phyloP scores from a whole-genome alignment of 2,797 vertebrate genomes.

The Nannoperca obscura region DNA sequence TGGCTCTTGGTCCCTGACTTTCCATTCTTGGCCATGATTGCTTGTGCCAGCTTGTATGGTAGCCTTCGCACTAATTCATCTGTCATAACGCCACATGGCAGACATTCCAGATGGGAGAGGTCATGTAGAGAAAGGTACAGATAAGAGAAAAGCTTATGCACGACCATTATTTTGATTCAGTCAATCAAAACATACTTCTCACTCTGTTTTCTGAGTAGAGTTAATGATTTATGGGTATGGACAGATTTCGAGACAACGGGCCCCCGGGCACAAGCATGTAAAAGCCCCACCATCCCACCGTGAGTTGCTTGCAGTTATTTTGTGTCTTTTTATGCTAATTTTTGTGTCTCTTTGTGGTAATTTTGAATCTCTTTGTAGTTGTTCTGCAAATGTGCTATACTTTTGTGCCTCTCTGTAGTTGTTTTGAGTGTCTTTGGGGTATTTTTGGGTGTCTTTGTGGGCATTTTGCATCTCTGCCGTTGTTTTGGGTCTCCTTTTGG shows the following conservation, averaged over 20 bases:
- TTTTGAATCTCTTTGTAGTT: not conserved
- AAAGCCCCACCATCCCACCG: not conserved
- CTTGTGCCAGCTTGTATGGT: conserved; percentile 66
- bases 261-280: not conserved
- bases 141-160: conserved; percentile 18
- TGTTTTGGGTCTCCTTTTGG: not conserved
- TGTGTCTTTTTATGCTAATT: no score
- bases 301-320: not conserved
- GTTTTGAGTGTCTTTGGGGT: not conserved
- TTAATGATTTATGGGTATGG: conserved; percentile 9
- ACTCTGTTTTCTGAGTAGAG: conserved; percentile 15
- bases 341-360: no score
- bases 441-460: not conserved
- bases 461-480: not conserved
- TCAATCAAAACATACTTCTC: conserved; percentile 8
- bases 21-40: conserved; percentile 65
- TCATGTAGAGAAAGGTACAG: conserved; percentile 35
- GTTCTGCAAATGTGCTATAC: not conserved
- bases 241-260: conserved; percentile 16
- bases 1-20: conserved; percentile 57
- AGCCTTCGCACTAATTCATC: conserved; percentile 37
- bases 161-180: conserved; percentile 36
- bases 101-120: conserved; percentile 66
- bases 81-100: conserved; percentile 62
- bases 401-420: not conserved